phyloP scores from a whole-genome alignment of 2,888 invertebrate species.

The Galeopsomyia nigrocyanea region DNA sequence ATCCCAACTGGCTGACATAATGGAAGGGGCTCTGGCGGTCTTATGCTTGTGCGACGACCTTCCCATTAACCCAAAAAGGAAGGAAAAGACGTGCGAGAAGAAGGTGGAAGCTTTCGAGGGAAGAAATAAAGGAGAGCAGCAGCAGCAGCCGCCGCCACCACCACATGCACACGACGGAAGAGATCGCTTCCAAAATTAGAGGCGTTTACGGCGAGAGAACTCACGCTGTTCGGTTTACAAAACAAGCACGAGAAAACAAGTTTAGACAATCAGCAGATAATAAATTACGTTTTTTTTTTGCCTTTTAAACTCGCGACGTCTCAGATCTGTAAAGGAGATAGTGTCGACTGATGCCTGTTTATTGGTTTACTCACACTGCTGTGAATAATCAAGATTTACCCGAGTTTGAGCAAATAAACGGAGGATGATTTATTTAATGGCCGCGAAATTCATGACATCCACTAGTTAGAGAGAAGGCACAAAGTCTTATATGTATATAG shows the following conservation, averaged over 20 bases:
- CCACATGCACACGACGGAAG: constrained; percentile 14
- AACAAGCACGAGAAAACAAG: constrained; percentile 38
- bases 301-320: no score
- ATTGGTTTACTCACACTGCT: no score
- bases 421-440: no score
- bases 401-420: no score
- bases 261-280: constrained; percentile 44
- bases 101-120: constrained; percentile 47
- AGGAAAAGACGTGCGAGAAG: constrained; percentile 47
- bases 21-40: constrained; percentile 61
- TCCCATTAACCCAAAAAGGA: constrained; percentile 60
- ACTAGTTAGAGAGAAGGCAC: no score
- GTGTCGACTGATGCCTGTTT: no score
- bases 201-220: no score
- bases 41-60: constrained; percentile 60
- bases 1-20: constrained; percentile 62
- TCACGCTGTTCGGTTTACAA: constrained; percentile 45
- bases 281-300: constrained; percentile 29
- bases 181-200: constrained; percentile 1
- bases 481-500: no score
- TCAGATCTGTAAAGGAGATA: no score
- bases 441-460: no score
- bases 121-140: constrained; percentile 58
- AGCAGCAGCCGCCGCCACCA: no score
- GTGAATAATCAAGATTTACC: no score